Conservation (phyloP, 2,797 vertebrate species). For the Graptemys geographica region DNA sequence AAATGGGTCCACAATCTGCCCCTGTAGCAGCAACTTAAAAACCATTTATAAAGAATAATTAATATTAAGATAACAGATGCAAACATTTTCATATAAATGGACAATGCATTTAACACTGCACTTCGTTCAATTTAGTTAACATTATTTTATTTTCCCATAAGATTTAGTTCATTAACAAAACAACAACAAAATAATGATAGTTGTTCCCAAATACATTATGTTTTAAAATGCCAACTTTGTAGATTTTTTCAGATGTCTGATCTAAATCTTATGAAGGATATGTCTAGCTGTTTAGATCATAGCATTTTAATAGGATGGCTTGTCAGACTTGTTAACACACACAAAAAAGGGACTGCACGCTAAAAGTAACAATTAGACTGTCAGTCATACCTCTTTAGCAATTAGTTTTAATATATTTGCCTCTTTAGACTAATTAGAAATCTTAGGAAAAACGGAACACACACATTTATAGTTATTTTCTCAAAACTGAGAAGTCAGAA, state of each 20-base stretch:
- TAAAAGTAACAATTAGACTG: neutral
- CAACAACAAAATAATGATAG: neutral
- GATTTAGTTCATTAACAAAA: neutral
- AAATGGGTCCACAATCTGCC: neutral
- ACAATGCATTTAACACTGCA: neutral
- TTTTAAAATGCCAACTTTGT: neutral
- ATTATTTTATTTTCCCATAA: neutral
- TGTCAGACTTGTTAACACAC: neutral
- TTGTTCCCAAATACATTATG: neutral
- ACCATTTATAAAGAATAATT: neutral
- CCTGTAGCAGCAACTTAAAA: neutral
- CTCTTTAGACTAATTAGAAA: neutral
- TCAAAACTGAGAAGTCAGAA: neutral
- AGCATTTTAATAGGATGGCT: neutral
- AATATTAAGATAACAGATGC: neutral
- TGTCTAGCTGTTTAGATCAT: neutral
- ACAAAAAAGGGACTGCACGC: neutral
- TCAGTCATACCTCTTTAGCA: neutral
- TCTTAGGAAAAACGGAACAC: neutral
- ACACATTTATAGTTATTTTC: neutral
- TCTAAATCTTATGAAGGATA: neutral
- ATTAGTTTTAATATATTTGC: neutral
- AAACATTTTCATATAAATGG: neutral
- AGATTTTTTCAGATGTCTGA: neutral
- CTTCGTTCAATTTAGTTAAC: neutral